Base-by-base conservation (phyloP, 2,888 invertebrate genomes). In the Scaptodrosophila latifasciaeformis region DNA sequence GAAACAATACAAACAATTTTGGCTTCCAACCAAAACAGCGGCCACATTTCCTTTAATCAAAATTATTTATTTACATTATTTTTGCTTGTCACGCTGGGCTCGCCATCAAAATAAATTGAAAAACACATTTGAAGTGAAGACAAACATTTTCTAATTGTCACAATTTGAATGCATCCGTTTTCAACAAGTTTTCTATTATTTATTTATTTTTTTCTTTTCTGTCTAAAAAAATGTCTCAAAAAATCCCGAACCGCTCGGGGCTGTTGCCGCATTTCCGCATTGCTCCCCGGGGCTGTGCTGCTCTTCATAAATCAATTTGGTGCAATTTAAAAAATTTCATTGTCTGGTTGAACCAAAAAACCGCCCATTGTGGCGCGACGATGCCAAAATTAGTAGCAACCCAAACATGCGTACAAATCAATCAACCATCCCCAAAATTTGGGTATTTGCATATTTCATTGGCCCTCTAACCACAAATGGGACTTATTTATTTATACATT, bases 221-320 rank as follows among this genome's bases (percentile, higher is more conserved):
- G n/a, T n/a, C n/a, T n/a, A n/a, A n/a, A n/a, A n/a, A n/a, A n/a
- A n/a, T n/a, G n/a, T n/a, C n/a, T n/a, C n/a, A n/a, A n/a, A n/a
- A n/a, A n/a, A n/a, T 7, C 24, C 24, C 24, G 24, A 3, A 37
- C 30, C 30, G 35, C 51, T 21, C 52, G 24, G 43, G 15, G 46
- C 19, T 21, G 39, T 19, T 49, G 40, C 45, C 52, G 50, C 34
- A 49, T 66, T 76, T 72, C 72, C 72, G 74, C 80, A 76, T 76
- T 65, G 55, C 61, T 48, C 18, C 34, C 40, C 7, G 37, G 18
- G 5, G 13, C 7, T 17, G 15, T 17, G 17, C 10, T 19, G 43
- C 42, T 46, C 47, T 54, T 79, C 77, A 72, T 72, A 76, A 76
- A 80, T 72, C 77, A 72, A 76, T 76, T 79, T 79, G 61, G 53